These are phyloP conservation scores for Cheilosia pagana DNA, from an alignment of 2,888 invertebrate genomes.

Conservation along the genomic window DNA sequence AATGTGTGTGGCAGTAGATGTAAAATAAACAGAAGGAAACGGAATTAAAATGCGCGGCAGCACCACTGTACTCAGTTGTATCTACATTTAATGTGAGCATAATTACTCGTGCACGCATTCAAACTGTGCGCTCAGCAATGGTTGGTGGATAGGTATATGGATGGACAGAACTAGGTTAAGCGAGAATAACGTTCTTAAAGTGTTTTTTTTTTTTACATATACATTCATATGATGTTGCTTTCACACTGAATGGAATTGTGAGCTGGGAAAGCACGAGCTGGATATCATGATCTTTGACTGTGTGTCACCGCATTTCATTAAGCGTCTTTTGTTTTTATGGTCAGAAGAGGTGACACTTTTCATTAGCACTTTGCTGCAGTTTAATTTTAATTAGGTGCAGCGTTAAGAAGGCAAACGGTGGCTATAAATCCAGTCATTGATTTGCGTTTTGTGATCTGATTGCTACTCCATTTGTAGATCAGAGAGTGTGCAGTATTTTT, in stretches of 20 bases:
- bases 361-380: background rate
- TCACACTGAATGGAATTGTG: background rate
- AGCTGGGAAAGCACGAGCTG: constrained; percentile 15
- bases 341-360: background rate
- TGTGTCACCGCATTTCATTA: constrained; percentile 4
- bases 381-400: too few species aligned
- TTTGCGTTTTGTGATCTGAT: too few species aligned
- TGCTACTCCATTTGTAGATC: background rate
- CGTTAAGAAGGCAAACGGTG: too few species aligned
- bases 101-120: constrained; percentile 64
- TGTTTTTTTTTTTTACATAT: background rate
- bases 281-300: constrained; percentile 21
- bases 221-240: background rate
- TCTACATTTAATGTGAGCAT: constrained; percentile 33
- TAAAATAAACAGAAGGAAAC: constrained; percentile 35
- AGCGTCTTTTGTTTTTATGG: constrained; percentile 16
- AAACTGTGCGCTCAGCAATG: constrained; percentile 32
- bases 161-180: constrained; percentile 63
- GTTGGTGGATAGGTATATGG: constrained; percentile 17
- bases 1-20: background rate
- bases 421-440: too few species aligned
- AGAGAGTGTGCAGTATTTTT: too few species aligned
- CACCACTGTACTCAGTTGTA: constrained; percentile 45
- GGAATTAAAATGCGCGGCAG: constrained; percentile 65
- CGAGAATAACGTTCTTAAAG: constrained; percentile 47